Base-by-base conservation (phyloP, 1,140 invertebrate genomes). In the Pseudomyrmex pallidus region DNA sequence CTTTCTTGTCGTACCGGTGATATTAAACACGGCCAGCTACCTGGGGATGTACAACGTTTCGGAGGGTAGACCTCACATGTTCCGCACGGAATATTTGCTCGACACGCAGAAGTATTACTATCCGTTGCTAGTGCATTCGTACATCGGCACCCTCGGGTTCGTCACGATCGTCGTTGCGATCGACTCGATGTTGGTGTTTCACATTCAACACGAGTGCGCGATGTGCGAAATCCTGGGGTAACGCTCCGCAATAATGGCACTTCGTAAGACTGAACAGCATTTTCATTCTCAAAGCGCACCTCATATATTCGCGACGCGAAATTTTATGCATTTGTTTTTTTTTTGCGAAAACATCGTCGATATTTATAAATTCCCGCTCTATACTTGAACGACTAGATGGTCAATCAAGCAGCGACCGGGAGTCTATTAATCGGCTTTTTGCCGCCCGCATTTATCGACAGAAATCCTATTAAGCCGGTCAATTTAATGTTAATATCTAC, bases 201-300 rank as follows among this genome's bases (percentile, higher is more conserved):
- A 87, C 20, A 67, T 90, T 5, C 86, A 89, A 13, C 89, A 91
- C 25, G 86, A 85, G 17, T 90, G 90, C n/a, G 87, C 85, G 44
- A 78, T 91, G 62, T 89, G 90, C 44, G 83, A 83, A 2, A 85
- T 91, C 70, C 52, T 91, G 25, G 87, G 90, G 90, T 91, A 91
- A 80, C 35, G 35, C 76, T 80, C 66, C 46, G 66, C 46, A 80
- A 72, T 80, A 80, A 80, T 59, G 66, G 22, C 76, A 61, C 46
- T 78, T 78, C 17, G 54, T 80, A 80, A 72, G 66, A 80, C 54
- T 17, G 56, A 72, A 78, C 54, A 70, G 15, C 64, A 78, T 80
- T 50, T n/a, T 80, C 76, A 61, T 80, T 59, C 12, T 7, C 48
- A 72, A 12, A 20, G 12, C 52, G 48, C 35, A n/a, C 66, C 44